A percentile compares a stretch with the other conserved stretches of the same genome.
Evolutionary conservation across 2,888 invertebrate genomes (phyloP).

Genomic region (Copidosoma aretas): DNA sequence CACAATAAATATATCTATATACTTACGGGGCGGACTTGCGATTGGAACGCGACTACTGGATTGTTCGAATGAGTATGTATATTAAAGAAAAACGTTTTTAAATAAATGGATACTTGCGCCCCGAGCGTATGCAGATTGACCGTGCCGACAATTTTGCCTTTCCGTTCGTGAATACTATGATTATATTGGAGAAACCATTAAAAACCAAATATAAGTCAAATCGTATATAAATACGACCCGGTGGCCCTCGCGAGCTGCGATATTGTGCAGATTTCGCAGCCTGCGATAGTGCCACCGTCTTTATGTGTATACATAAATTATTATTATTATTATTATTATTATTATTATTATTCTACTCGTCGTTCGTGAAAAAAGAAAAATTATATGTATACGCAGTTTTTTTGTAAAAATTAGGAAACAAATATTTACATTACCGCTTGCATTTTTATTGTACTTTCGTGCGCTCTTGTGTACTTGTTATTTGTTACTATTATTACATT

Average conservation of each 20-base stretch:
- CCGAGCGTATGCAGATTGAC: too few relatives aligned
- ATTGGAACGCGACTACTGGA: too few relatives aligned
- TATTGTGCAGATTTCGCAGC: constrained; percentile 46
- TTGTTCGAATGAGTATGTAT: too few relatives aligned
- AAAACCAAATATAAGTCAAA: constrained; percentile 12
- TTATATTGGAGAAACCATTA: neutral
- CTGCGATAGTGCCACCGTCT: constrained; percentile 17
- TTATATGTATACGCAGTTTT: neutral
- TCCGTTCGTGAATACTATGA: constrained; percentile 1
- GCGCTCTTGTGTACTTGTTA: constrained; percentile 21
- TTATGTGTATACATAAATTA: neutral
- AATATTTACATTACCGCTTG: constrained; percentile 14
- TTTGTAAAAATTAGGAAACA: neutral
- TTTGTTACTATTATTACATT: constrained; percentile 29
- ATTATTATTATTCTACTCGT: neutral
- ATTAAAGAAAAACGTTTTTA: too few relatives aligned
- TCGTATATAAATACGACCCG: neutral
- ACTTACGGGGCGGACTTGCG: too few relatives aligned
- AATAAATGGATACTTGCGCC: too few relatives aligned
- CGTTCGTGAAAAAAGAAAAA: constrained; percentile 17
- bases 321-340: neutral
- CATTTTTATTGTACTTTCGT: constrained; percentile 32
- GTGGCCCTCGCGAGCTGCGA: constrained; percentile 39
- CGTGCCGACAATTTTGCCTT: neutral
- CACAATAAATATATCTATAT: too few relatives aligned